Conservation (phyloP, 2,888 invertebrate species). For the Acanthosoma haemorrhoidale region DNA sequence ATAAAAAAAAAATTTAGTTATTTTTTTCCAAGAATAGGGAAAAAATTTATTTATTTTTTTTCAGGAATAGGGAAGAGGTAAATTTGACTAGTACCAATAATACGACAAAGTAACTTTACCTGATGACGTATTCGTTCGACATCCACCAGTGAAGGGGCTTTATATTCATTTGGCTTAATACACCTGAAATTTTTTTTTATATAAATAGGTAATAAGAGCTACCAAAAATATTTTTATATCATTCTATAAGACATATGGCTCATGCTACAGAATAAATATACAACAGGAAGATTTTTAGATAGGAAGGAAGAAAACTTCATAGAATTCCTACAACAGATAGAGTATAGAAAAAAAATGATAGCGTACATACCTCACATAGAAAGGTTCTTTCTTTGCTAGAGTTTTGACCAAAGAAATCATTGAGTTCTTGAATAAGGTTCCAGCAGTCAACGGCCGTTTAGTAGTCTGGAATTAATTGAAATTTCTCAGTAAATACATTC, state of each 20-base stretch:
- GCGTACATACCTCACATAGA: slow-evolving; percentile 63
- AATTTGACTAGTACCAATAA: too few species aligned
- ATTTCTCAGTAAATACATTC: too few species aligned
- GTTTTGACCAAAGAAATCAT: slow-evolving; percentile 87
- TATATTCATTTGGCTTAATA: slow-evolving; percentile 93
- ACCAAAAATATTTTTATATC: too few species aligned
- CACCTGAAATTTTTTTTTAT: slow-evolving; percentile 68
- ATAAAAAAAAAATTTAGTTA: too few species aligned
- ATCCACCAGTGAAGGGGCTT: slow-evolving; percentile 81
- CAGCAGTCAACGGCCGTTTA: slow-evolving; percentile 90
- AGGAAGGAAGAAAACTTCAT: too few species aligned
- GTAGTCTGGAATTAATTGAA: slow-evolving; percentile 86
- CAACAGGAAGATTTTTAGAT: too few species aligned
- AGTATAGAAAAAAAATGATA: background rate
- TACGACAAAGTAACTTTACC: slow-evolving; percentile 46
- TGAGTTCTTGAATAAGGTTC: slow-evolving; percentile 88
- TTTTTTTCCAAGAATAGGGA: too few species aligned
- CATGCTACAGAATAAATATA: too few species aligned
- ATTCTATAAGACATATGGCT: too few species aligned
- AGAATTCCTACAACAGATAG: too few species aligned
- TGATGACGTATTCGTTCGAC: slow-evolving; percentile 70
- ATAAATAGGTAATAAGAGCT: too few species aligned
- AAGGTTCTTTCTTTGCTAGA: slow-evolving; percentile 86
- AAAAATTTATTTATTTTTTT: background rate
- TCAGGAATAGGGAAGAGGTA: background rate